Conservation (phyloP, 2,797 vertebrate species). For the Hapalemur alaotrensis region DNA sequence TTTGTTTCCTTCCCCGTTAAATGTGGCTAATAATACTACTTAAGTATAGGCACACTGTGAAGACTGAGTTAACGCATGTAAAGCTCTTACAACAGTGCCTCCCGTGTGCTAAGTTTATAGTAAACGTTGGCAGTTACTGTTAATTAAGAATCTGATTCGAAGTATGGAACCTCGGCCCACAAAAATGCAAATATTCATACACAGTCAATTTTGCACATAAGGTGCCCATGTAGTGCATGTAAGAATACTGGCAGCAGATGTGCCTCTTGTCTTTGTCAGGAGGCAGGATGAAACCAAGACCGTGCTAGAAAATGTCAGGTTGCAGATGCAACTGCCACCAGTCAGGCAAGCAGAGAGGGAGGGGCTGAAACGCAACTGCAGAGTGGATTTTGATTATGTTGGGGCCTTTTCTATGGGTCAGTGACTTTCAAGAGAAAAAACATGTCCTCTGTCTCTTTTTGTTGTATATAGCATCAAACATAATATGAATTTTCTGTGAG, state of each 20-base stretch:
- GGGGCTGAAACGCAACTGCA: background rate
- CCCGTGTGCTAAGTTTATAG: background rate
- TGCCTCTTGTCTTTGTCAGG: background rate
- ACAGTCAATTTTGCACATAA: background rate
- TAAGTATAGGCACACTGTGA: background rate
- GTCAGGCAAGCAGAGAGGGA: background rate
- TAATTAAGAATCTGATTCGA: background rate
- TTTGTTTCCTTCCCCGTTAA: background rate
- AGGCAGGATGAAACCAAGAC: no score
- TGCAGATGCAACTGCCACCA: background rate
- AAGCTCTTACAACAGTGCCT: background rate
- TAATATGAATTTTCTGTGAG: background rate
- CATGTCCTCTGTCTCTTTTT: background rate
- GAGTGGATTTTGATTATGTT: background rate
- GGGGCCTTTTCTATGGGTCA: background rate
- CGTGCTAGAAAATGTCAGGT: background rate
- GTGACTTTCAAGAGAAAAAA: background rate
- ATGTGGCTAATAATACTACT: background rate
- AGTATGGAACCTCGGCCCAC: background rate
- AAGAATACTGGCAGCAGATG: background rate
- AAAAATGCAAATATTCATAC: background rate
- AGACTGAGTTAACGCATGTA: background rate
- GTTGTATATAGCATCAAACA: background rate
- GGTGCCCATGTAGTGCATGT: accelerated
- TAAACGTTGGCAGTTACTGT: background rate